A percentile compares a stretch with the other conserved stretches of the same genome.
These are phyloP conservation scores for Melikaiella ostensackeni DNA, from an alignment of 2,888 invertebrate genomes.

Conservation along the genomic window DNA sequence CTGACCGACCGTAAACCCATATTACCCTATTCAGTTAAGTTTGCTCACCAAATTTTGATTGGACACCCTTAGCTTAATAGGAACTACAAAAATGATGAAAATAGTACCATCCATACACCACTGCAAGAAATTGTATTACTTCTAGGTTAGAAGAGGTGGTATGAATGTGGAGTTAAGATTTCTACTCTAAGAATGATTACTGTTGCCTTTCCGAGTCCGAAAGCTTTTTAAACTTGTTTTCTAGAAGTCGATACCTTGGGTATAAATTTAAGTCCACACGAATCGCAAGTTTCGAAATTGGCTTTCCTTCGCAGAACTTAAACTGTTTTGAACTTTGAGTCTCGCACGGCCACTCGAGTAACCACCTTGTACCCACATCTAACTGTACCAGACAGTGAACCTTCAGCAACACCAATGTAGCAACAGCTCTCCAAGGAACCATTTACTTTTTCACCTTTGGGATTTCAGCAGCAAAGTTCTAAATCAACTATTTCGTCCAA, in stretches of 20 bases:
- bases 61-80: background rate
- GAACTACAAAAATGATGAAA: background rate
- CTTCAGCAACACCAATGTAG: conserved; percentile 32
- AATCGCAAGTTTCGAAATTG: conserved; percentile 32
- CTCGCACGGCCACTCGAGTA: conserved; percentile 61
- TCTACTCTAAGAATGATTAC: background rate
- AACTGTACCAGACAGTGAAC: conserved; percentile 17
- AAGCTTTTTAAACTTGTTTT: conserved; percentile 17
- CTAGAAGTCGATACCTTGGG: conserved; percentile 26
- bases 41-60: background rate
- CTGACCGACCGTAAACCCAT: conserved; percentile 57
- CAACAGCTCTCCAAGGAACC: conserved; percentile 35
- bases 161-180: background rate
- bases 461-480: conserved; percentile 19
- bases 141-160: too few species aligned
- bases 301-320: conserved; percentile 33
- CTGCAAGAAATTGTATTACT: too few species aligned
- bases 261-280: conserved; percentile 27
- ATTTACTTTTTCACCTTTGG: conserved; percentile 33
- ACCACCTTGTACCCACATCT: conserved; percentile 74
- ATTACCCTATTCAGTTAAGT: background rate
- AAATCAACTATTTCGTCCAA: conserved; percentile 28
- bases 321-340: conserved; percentile 54
- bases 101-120: too few species aligned
- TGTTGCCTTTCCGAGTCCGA: background rate